Conservation (phyloP, 2,888 invertebrate species). For the Matsumyia berberina region DNA sequence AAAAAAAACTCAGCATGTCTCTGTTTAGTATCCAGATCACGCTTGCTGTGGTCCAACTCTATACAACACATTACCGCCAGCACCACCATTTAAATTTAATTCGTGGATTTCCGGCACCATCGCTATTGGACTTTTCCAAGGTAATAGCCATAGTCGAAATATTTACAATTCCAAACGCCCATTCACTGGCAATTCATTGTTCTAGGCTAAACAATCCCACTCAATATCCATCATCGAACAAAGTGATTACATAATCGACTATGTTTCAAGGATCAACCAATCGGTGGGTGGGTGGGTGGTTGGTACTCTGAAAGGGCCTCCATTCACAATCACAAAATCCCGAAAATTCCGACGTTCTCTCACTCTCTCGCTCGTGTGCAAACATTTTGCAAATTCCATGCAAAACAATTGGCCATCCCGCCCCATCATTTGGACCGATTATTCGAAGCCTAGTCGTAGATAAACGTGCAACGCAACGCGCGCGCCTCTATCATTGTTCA, state of each 20-base stretch:
- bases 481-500: constrained; percentile 8
- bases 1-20: too few species aligned
- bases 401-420: constrained; percentile 51
- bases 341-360: constrained; percentile 8
- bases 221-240: constrained; percentile 41
- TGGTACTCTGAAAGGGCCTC: constrained; percentile 1
- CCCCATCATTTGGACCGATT: constrained; percentile 15
- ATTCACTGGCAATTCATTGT: constrained; percentile 11
- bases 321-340: constrained; percentile 5
- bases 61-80: too few species aligned
- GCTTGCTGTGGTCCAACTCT: too few species aligned
- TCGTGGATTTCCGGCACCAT: background rate
- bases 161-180: background rate
- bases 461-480: background rate
- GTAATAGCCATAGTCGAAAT: background rate
- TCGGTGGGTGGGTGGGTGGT: background rate
- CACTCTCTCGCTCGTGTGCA: background rate
- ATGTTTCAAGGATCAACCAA: constrained; percentile 29
- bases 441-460: constrained; percentile 11
- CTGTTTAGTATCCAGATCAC: too few species aligned
- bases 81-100: background rate
- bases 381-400: constrained; percentile 47
- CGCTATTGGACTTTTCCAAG: background rate
- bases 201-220: constrained; percentile 28
- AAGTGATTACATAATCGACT: constrained; percentile 44